These are phyloP conservation scores for Drosophila gunungcola DNA, from an alignment of 1,140 invertebrate species.

Conservation along the genomic window DNA sequence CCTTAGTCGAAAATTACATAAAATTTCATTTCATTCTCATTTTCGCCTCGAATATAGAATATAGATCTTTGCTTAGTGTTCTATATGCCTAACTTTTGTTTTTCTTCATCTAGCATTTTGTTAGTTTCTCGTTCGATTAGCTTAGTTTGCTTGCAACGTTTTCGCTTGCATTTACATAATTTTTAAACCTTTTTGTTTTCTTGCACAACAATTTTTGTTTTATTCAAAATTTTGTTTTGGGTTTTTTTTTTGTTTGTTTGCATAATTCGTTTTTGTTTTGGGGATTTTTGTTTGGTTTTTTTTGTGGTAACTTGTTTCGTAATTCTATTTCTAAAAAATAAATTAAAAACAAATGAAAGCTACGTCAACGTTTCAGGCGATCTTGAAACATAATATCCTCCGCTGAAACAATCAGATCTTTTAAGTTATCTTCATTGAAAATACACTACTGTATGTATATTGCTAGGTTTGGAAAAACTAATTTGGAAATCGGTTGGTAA, in stretches of 20 bases:
- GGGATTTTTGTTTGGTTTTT: slow-evolving; percentile 28
- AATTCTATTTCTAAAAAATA: slow-evolving; percentile 61
- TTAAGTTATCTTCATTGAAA: slow-evolving; percentile 37
- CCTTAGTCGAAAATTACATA: slow-evolving; percentile 79
- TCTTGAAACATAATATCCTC: slow-evolving; percentile 33
- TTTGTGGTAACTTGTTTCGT: slow-evolving; percentile 35
- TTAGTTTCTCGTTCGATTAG: slow-evolving; percentile 42
- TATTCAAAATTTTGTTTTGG: slow-evolving; percentile 46
- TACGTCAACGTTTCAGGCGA: slow-evolving; percentile 53
- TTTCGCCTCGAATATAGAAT: slow-evolving; percentile 36
- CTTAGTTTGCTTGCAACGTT: slow-evolving; percentile 45
- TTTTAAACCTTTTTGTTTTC: slow-evolving; percentile 42
- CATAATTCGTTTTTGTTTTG: slow-evolving; percentile 33
- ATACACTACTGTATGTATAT: slow-evolving; percentile 35
- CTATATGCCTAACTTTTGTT: slow-evolving; percentile 57
- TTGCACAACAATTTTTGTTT: slow-evolving; percentile 57
- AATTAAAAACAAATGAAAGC: slow-evolving; percentile 77
- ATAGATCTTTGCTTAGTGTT: slow-evolving; percentile 48
- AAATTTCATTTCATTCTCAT: slow-evolving; percentile 51
- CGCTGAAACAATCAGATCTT: slow-evolving; percentile 44
- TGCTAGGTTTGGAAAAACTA: slow-evolving; percentile 27
- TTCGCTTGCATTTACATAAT: slow-evolving; percentile 51
- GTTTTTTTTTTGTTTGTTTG: slow-evolving; percentile 20
- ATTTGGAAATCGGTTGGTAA: slow-evolving; percentile 9
- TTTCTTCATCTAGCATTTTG: slow-evolving; percentile 24